These are phyloP conservation scores for Tridacna crocea DNA, from an alignment of 2,888 invertebrate species.

Conservation along the genomic window DNA sequence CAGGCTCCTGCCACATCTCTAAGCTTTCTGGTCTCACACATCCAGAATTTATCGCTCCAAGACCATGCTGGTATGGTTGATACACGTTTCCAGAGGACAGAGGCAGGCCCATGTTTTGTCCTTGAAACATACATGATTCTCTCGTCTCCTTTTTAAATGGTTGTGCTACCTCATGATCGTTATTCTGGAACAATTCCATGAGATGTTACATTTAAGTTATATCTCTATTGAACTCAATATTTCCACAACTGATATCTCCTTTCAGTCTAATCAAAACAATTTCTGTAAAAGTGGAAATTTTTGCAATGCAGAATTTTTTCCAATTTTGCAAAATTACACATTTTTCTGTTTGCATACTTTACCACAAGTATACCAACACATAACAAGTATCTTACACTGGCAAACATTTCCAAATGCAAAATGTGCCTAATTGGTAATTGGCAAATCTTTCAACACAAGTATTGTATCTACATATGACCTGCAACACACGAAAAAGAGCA, in stretches of 20 bases:
- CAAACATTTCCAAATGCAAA: no score
- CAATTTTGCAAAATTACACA: background rate
- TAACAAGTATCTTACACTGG: no score
- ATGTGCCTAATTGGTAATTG: no score
- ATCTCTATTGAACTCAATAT: background rate
- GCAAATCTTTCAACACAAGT: no score
- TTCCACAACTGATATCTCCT: background rate
- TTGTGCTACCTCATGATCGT: background rate
- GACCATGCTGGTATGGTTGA: background rate
- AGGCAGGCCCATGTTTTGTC: background rate
- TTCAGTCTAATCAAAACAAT: background rate
- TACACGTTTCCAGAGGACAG: background rate
- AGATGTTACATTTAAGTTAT: background rate
- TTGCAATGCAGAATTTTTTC: background rate
- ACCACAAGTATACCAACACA: no score
- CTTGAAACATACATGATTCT: constrained; percentile 8
- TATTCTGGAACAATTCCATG: background rate
- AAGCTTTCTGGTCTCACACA: background rate
- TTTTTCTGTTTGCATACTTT: no score
- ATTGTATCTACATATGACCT: no score
- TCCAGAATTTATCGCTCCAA: background rate
- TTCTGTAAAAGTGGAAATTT: no score
- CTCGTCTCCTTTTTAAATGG: background rate
- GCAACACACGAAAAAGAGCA: no score
- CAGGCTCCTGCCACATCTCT: background rate